Base-by-base conservation (phyloP, 2,797 vertebrate genomes). In the Ctenochaetus hawaiiensis region DNA sequence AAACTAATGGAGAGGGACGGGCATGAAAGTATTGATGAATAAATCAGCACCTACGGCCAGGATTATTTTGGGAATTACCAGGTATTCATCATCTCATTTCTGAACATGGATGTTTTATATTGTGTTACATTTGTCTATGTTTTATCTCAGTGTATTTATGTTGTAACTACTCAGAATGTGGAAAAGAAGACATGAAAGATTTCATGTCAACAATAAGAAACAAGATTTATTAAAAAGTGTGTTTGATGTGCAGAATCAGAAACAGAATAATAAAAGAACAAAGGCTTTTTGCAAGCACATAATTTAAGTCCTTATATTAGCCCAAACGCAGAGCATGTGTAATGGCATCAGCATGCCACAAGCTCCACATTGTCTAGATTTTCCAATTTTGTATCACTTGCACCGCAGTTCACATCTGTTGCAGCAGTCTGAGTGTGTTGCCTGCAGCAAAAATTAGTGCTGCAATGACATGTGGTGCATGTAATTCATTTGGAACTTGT, bases 391-490 rank as follows among this genome's bases (percentile, higher is more conserved):
- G 39, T 63, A 79, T 84, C 45, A 51, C 69, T 88, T 76, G 67
- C 76, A 73, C 61, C 65, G 80, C 47, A 75, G 66, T 69, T 71
- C 72, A 78, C 76, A 78, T 83, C 80, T 88, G 84, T 83, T 78
- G 79, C 82, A 72, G 77, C 63, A 75, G 78, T 87, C 63, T 75
- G 72, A 74, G 43, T 47, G 65, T 26, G 41, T 63, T 8, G 77
- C 86, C 88, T 70, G 74, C 58, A 88, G 86, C 77, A 66, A 59
- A 84, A 80, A 80, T 77, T 43, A 80, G 45, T 80, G 74, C 37
- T 78, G 54, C 67, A 74, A 48, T 80, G 48, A 85, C 64, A 88
- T 75, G 65, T 73, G 67, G 80, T 58, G 77, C 77, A 78, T 82
- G 58, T 75, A 75, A 89, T 87, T 86, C 63, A 74, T 61, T 78